Evolutionary conservation across 2,888 invertebrate species (phyloP), one percentile per base, ranked within the genome.

Genomic region (Ectropis crepuscularia): DNA sequence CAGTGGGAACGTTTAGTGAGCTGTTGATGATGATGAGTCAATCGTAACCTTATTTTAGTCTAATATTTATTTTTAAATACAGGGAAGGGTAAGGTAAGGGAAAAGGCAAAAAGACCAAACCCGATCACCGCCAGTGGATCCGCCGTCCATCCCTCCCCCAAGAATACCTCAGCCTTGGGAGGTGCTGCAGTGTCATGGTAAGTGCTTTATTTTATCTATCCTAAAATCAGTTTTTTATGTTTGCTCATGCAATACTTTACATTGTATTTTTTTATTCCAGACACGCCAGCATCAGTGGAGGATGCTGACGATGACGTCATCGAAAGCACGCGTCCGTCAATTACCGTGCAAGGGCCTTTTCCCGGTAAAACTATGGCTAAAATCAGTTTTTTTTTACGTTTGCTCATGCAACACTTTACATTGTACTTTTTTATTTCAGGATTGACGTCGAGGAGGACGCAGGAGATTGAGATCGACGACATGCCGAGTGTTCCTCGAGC

Each of bases 121-220:
- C 28, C 11, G 63, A 54, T 39, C 10, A 36, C 38, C 61, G 53
- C 10, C 42, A 45, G 46, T 60, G 59, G 59, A 37, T 43, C 36
- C 47, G 38, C 61, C 54, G 12, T 49, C 55, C 6, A 43, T 43
- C 48, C 61, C 61, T 61, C 61, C 55, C 55, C 61, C 61, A 43
- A 42, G 43, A 43, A 38, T 55, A 55, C 54, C 61, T 47, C 61
- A 61, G 61, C 55, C 49, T 12, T 61, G 61, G 61, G 49, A 61
- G 45, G 48, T 61, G 12, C 42, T 42, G 42, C 42, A 42, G 42
- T 42, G 9, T 42, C 42, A 43, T 5, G 11, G 43, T 11, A 43
- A 11, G n/a, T n/a, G n/a, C n/a, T n/a, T n/a, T n/a, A n/a, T n/a
- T n/a, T n/a, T n/a, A n/a, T n/a, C n/a, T n/a, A n/a, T n/a, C n/a